Conservation (phyloP, 2,888 invertebrate species). For the Yponomeuta malinellus region DNA sequence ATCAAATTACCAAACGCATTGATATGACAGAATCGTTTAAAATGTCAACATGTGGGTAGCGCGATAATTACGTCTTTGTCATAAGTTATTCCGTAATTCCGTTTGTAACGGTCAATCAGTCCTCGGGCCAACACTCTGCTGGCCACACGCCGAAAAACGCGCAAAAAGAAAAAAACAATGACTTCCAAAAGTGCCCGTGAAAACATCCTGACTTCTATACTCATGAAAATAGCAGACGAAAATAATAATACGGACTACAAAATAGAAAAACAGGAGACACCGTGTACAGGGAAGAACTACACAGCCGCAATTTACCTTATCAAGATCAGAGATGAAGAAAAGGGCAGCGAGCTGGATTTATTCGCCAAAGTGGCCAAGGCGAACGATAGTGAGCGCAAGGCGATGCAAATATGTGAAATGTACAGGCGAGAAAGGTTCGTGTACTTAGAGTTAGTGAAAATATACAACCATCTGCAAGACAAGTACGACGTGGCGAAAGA, state of each 20-base stretch:
- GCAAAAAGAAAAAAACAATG: neutral
- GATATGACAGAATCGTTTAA: neutral
- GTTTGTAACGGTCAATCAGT: slow-evolving; percentile 1
- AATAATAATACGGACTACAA: slow-evolving; percentile 14
- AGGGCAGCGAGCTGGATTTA: slow-evolving; percentile 6
- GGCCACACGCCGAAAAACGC: neutral
- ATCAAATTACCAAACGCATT: neutral
- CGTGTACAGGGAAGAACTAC: slow-evolving; percentile 17
- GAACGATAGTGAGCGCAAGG: slow-evolving; percentile 2
- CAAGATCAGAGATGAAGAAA: slow-evolving; percentile 8
- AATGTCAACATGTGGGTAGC: neutral
- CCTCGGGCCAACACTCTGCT: neutral
- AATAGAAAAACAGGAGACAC: slow-evolving; percentile 10
- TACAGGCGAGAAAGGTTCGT: slow-evolving; percentile 16
- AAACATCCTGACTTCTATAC: slow-evolving; percentile 4
- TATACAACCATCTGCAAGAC: slow-evolving; percentile 16
- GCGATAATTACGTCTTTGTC: neutral
- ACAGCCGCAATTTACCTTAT: slow-evolving; percentile 16
- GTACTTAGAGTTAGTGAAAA: slow-evolving; percentile 14
- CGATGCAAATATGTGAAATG: slow-evolving; percentile 15
- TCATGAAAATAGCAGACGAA: slow-evolving; percentile 14
- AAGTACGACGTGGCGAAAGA: slow-evolving; percentile 14
- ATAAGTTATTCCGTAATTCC: neutral
- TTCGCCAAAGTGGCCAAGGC: slow-evolving; percentile 19
- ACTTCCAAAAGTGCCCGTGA: slow-evolving; percentile 8